Percentiles rank a stretch among this genome's conserved stretches.
Conservation (phyloP, 2,113 vertebrate species). For the Penelope pileata region DNA sequence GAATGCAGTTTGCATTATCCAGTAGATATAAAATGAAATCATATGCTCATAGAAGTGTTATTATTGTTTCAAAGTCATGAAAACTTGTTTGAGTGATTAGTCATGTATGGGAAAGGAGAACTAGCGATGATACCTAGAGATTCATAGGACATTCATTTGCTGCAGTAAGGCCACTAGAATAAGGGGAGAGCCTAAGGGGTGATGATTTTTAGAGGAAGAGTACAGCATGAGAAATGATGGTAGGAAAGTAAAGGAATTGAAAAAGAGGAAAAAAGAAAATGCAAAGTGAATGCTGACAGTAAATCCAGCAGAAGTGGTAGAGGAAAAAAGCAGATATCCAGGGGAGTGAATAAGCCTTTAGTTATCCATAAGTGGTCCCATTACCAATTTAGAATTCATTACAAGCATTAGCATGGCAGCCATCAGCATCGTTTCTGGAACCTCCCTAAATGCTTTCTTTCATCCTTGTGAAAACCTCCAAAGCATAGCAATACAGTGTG, state of each 20-base stretch:
- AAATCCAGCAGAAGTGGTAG: constrained; percentile 40
- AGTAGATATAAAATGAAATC: background rate
- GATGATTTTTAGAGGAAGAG: background rate
- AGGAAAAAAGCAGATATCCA: constrained; percentile 39
- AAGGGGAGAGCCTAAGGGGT: background rate
- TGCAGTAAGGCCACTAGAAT: background rate
- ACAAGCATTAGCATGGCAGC: constrained; percentile 70
- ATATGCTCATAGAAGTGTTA: background rate
- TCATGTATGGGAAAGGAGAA: background rate
- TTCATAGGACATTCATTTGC: background rate
- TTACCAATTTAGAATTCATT: constrained; percentile 72
- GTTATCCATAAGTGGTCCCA: constrained; percentile 68
- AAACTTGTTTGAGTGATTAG: background rate
- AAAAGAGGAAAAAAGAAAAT: background rate
- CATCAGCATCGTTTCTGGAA: constrained; percentile 63
- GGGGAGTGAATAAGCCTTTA: constrained; percentile 61
- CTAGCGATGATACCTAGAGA: background rate
- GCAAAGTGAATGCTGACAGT: constrained; percentile 7
- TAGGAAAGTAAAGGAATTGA: background rate
- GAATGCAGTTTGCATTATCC: background rate
- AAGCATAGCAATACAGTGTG: constrained; percentile 50
- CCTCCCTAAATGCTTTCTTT: constrained; percentile 68
- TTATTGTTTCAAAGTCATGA: background rate
- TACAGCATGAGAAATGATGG: background rate
- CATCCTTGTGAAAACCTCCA: constrained; percentile 56